phyloP scores from a whole-genome alignment of 2,113 vertebrate species.

The Passer domesticus region DNA sequence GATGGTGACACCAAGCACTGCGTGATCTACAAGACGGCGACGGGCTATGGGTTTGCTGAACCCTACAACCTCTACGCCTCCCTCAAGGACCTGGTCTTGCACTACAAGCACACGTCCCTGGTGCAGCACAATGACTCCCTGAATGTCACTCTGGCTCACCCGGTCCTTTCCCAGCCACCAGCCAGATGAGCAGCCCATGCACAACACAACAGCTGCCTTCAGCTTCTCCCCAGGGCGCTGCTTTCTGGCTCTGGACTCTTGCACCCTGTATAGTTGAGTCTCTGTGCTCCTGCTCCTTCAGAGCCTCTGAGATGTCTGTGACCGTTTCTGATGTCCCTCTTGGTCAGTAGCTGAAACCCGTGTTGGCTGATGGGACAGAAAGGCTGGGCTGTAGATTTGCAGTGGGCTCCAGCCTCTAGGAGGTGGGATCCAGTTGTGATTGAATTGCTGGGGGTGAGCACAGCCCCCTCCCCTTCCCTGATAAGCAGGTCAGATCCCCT shows the following conservation, averaged over 20 bases:
- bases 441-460: background rate
- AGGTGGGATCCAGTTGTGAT: constrained; percentile 27
- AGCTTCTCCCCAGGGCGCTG: constrained; percentile 17
- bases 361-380: constrained; percentile 30
- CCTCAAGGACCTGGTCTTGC: constrained; percentile 90
- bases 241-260: constrained; percentile 26
- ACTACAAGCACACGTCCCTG: constrained; percentile 91
- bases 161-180: constrained; percentile 85
- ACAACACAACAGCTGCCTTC: constrained; percentile 19
- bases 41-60: constrained; percentile 88
- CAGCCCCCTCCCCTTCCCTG: background rate
- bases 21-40: constrained; percentile 89
- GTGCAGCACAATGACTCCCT: constrained; percentile 95
- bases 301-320: constrained; percentile 56
- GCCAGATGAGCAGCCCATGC: constrained; percentile 75
- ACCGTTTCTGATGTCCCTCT: constrained; percentile 46
- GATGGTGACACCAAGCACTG: constrained; percentile 91
- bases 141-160: constrained; percentile 89
- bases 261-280: constrained; percentile 62
- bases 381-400: constrained; percentile 7
- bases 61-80: constrained; percentile 93
- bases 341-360: constrained; percentile 47
- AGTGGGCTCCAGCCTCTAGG: constrained; percentile 6
- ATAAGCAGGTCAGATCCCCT: background rate
- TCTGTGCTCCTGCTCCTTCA: constrained; percentile 62